A percentile compares a stretch with the other conserved stretches of the same genome.
phyloP scores from a whole-genome alignment of 2,113 vertebrate species.

The Castor canadensis region DNA sequence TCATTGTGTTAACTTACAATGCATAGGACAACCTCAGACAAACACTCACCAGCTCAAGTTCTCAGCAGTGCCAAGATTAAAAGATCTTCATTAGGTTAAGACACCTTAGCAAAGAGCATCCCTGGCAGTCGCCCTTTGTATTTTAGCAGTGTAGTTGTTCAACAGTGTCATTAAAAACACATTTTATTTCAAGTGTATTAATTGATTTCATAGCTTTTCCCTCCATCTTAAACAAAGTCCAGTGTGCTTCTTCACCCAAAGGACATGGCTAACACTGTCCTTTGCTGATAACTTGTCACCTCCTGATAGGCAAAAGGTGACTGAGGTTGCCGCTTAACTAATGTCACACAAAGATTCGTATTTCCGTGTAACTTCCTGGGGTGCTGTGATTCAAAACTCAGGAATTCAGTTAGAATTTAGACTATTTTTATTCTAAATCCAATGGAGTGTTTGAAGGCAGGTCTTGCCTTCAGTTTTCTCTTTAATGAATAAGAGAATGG shows the following conservation, averaged over 20 bases:
- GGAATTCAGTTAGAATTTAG: not conserved
- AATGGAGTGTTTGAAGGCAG: not conserved
- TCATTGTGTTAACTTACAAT: too few species aligned
- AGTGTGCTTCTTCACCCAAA: not conserved
- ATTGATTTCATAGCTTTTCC: conserved; percentile 10
- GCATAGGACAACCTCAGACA: not conserved
- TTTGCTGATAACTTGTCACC: not conserved
- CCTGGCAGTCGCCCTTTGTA: not conserved
- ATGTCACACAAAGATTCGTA: not conserved
- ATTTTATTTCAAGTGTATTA: not conserved
- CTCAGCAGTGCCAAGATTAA: not conserved
- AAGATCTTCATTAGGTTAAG: not conserved
- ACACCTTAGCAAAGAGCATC: not conserved
- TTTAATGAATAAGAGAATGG: conserved; percentile 74
- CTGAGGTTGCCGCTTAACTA: not conserved
- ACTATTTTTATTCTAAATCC: not conserved
- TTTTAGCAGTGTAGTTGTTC: not conserved
- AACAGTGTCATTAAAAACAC: not conserved
- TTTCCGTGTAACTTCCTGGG: not conserved
- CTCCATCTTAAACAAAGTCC: not conserved
- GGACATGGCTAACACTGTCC: not conserved
- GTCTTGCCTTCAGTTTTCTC: conserved; percentile 48
- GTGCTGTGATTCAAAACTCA: not conserved
- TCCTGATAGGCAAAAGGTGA: not conserved
- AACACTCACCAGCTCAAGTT: not conserved